A percentile compares a stretch with the other conserved stretches of the same genome.
Conservation (phyloP, 2,113 vertebrate genomes). For the Motacilla tschutschensis region DNA sequence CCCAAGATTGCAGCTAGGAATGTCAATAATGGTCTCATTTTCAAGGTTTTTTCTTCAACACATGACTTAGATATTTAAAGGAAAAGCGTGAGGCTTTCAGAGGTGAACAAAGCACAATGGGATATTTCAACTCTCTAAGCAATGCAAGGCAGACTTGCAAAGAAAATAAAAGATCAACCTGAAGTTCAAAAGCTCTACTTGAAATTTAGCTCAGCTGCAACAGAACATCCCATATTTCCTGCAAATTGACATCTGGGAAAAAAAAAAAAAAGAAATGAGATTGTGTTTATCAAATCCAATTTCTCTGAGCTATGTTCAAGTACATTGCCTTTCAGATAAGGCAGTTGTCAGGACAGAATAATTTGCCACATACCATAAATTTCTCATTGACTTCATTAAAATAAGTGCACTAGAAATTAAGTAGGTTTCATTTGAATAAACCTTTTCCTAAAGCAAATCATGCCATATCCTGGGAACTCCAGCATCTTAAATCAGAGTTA, state of each 20-base stretch:
- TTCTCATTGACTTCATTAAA: constrained; percentile 36
- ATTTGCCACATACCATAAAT: constrained; percentile 3
- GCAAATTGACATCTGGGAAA: neutral
- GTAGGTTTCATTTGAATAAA: constrained; percentile 5
- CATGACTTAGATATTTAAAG: neutral
- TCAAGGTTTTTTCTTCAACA: constrained; percentile 14
- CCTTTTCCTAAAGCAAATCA: neutral
- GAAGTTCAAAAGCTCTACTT: neutral
- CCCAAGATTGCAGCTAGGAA: neutral
- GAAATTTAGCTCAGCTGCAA: constrained; percentile 29
- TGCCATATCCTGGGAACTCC: neutral
- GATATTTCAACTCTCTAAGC: neutral
- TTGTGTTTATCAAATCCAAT: constrained; percentile 21
- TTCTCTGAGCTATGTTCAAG: constrained; percentile 10
- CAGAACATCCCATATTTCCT: constrained; percentile 6
- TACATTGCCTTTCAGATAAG: neutral
- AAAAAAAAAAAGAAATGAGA: constrained; percentile 9
- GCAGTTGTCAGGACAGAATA: neutral
- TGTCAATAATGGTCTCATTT: neutral
- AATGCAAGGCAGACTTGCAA: neutral
- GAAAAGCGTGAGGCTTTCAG: neutral
- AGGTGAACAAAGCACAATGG: neutral
- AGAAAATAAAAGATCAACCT: neutral
- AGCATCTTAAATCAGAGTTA: neutral
- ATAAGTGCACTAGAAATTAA: constrained; percentile 41